These are phyloP conservation scores for Lycocerus yunnanus DNA, from an alignment of 2,888 invertebrate genomes.

Conservation along the genomic window DNA sequence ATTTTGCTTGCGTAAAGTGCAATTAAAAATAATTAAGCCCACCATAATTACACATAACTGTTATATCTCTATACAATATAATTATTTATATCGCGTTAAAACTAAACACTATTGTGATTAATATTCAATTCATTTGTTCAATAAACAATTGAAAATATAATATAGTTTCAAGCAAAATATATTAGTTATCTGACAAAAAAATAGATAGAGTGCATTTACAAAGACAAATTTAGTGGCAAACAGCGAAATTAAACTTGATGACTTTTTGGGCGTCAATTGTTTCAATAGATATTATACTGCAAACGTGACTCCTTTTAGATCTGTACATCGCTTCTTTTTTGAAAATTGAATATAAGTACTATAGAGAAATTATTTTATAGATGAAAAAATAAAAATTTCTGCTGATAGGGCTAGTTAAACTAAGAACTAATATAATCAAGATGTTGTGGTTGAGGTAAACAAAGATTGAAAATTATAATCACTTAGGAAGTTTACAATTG, in stretches of 20 bases:
- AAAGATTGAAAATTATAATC: no score
- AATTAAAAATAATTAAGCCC: constrained; percentile 23
- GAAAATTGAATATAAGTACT: not conserved
- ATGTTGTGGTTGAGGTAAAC: no score
- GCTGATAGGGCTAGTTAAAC: no score
- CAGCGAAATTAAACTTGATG: no score
- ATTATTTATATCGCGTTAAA: constrained; percentile 20
- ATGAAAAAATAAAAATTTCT: not conserved
- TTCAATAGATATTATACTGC: no score
- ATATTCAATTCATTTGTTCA: constrained; percentile 24
- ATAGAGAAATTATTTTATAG: not conserved
- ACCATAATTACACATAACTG: constrained; percentile 25
- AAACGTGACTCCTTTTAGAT: no score
- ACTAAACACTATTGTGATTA: constrained; percentile 23
- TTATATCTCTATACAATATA: constrained; percentile 22
- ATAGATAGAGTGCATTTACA: not conserved
- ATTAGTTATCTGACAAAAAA: constrained; percentile 7
- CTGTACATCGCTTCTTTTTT: not conserved
- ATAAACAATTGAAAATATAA: constrained; percentile 8
- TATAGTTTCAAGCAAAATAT: constrained; percentile 11
- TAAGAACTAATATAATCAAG: no score
- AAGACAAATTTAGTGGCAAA: not conserved
- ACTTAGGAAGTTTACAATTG: no score
- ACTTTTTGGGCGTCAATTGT: no score
- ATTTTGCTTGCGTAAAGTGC: not conserved